Percentiles rank a stretch among this genome's conserved stretches.
Conservation (phyloP, 1,140 invertebrate species). For the Andricus grossulariae region DNA sequence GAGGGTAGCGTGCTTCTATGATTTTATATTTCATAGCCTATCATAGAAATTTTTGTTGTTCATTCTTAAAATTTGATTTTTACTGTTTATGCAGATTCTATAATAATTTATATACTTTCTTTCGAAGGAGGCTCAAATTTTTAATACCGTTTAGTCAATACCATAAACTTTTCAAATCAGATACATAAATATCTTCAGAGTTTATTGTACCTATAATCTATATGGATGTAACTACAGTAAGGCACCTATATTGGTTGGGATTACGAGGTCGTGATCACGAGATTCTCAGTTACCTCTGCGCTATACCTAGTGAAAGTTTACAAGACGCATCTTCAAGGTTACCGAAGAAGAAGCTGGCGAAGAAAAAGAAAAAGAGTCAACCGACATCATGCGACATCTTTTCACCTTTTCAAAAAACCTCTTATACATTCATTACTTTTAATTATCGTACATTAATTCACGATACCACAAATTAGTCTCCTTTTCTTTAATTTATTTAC, state of each 20-base stretch:
- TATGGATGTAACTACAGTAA: background rate
- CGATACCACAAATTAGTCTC: background rate
- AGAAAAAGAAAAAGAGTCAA: conserved; percentile 33
- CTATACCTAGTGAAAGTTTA: conserved; percentile 69
- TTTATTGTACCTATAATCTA: conserved; percentile 5
- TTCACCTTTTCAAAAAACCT: background rate
- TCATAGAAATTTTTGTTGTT: no score
- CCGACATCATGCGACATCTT: conserved; percentile 36
- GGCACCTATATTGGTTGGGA: conserved; percentile 62
- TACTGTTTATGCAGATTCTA: no score
- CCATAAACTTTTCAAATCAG: no score
- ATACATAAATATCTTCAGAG: background rate
- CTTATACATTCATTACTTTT: background rate
- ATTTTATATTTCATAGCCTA: no score
- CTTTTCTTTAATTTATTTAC: background rate
- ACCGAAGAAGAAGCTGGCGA: conserved; percentile 49
- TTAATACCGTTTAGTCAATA: no score
- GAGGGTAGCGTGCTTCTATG: no score
- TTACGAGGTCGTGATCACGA: conserved; percentile 29
- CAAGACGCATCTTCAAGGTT: conserved; percentile 66
- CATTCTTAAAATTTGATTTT: no score
- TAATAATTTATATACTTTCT: no score
- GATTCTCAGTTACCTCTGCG: conserved; percentile 52
- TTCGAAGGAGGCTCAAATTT: no score
- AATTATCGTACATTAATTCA: background rate